Base-by-base conservation (phyloP, 2,113 vertebrate species). In the Noctilio leporinus region DNA sequence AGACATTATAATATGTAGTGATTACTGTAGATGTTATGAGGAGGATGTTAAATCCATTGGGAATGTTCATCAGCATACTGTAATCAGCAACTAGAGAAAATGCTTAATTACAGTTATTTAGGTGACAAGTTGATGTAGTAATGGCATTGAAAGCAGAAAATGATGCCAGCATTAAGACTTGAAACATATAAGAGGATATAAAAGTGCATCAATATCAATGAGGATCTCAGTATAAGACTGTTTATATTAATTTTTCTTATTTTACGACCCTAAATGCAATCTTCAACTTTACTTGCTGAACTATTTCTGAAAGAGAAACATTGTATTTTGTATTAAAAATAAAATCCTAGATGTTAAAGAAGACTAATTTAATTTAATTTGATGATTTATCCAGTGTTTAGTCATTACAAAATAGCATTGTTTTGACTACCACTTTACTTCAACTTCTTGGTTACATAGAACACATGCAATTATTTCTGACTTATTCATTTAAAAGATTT, bases 71-170 rank as follows among this genome's bases (percentile, higher is more conserved):
- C 98, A 98, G 98, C 96, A 91, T 95, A 96, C 95, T 96, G 96
- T 98, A 98, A 99, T 98, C 98, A 99, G 96, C 93, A 97, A 91
- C 96, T 83, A 95, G 77, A 64, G 97, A 97, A 97, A 98, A 98
- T 98, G 96, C 94, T 97, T 98, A 98, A 99, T 98, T 98, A 98
- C 93, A 97, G 98, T 97, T 98, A 98, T 98, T 98, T 98, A 98
- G 98, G 96, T 98, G 98, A 97, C 98, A 98, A 97, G 96, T 98
- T 98, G 98, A 98, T 98, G 96, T 95, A 97, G 97, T 97, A 93
- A 97, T 92, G 94, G 94, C 85, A 95, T 64, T 96, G 97, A 98
- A 98, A 98, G 96, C 97, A 97, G 95, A 98, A 98, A 94, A 97
- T 91, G 95, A 96, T 98, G 92, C 90, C 93, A 96, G 96, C 97